Percentiles rank a stretch among this genome's conserved stretches.
Evolutionary conservation across 2,797 vertebrate species (phyloP).

Genomic region (Enteromius thamalakanensis): DNA sequence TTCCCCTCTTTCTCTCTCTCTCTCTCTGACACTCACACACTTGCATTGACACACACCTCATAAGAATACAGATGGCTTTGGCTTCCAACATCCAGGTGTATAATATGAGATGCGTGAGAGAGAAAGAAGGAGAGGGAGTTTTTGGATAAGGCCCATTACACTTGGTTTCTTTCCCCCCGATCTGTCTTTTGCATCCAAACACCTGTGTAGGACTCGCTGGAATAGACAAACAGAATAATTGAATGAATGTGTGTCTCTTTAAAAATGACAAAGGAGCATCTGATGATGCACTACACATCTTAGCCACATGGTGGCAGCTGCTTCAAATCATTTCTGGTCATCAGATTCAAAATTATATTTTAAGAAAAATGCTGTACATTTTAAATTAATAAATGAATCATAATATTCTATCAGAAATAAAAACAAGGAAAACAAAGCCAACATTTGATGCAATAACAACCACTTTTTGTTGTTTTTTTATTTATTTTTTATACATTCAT

Average conservation of each 20-base stretch:
- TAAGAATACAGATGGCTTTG: conserved; percentile 71
- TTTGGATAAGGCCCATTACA: conserved; percentile 75
- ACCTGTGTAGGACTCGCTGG: conserved; percentile 69
- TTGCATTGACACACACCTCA: conserved; percentile 51
- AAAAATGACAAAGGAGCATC: neutral
- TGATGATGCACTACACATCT: neutral
- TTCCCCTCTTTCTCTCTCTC: conserved; percentile 10
- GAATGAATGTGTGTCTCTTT: conserved; percentile 44
- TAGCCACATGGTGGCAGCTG: conserved; percentile 39
- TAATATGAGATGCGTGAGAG: conserved; percentile 53
- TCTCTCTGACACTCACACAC: neutral
- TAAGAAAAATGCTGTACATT: neutral
- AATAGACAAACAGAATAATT: conserved; percentile 70
- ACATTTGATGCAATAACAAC: too few species aligned
- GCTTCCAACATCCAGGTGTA: conserved; percentile 75
- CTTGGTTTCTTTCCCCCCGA: conserved; percentile 69
- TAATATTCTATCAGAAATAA: neutral
- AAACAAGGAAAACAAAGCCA: neutral
- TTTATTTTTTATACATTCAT: neutral
- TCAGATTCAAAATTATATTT: neutral
- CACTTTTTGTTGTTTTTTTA: too few species aligned
- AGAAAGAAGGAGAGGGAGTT: conserved; percentile 11
- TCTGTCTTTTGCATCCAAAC: conserved; percentile 73
- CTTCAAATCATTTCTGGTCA: neutral
- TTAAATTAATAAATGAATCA: neutral